These are phyloP conservation scores for Paguma larvata DNA, from an alignment of 2,797 vertebrate species.

Conservation along the genomic window DNA sequence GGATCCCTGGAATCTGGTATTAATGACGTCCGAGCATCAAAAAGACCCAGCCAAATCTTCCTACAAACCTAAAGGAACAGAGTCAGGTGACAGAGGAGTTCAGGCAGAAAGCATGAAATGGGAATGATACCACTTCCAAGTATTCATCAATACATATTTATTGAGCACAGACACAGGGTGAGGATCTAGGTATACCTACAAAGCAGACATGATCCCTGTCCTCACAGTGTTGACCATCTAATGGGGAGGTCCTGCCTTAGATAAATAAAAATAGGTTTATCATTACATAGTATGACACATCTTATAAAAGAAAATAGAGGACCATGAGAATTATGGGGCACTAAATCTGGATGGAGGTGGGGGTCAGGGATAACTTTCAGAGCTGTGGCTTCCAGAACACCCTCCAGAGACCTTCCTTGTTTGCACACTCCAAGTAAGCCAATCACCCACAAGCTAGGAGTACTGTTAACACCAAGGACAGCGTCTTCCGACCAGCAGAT, in stretches of 20 bases:
- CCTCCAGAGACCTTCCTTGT: neutral
- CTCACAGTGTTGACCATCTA: neutral
- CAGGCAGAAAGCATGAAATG: neutral
- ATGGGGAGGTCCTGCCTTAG: neutral
- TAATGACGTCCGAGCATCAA: constrained; percentile 92
- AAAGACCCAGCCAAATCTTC: constrained; percentile 94
- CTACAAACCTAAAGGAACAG: constrained; percentile 90
- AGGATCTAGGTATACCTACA: neutral
- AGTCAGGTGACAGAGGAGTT: neutral
- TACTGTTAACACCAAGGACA: neutral
- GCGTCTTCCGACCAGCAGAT: neutral
- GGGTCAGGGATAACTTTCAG: constrained; percentile 15
- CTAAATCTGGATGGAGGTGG: neutral
- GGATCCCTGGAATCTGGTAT: constrained; percentile 94
- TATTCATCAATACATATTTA: neutral
- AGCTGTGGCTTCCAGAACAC: constrained; percentile 9
- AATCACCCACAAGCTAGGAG: neutral
- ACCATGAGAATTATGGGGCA: constrained; percentile 2
- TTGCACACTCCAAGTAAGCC: neutral
- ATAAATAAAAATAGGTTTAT: constrained; percentile 12
- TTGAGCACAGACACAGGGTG: neutral
- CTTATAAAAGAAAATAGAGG: constrained; percentile 1
- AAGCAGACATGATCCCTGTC: neutral
- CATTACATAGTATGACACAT: neutral
- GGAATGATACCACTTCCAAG: neutral